phyloP scores from a whole-genome alignment of 2,888 invertebrate species.

The Papilio gigon region DNA sequence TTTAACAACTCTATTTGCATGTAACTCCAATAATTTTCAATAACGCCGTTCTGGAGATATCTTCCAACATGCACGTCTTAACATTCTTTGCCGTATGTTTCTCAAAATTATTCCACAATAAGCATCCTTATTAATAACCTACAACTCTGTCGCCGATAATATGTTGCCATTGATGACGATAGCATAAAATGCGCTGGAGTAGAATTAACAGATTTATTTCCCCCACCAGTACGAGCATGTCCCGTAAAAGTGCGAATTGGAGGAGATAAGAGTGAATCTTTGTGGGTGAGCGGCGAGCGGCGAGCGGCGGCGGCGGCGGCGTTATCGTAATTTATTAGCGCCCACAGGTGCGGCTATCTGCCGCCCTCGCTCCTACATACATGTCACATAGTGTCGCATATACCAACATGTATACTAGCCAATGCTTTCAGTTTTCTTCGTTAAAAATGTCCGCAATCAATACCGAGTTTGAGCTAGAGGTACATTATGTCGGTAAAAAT shows the following conservation, averaged over 20 bases:
- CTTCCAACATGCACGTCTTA: too few species aligned
- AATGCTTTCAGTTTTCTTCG: background rate
- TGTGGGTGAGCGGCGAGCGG: conserved; percentile 48
- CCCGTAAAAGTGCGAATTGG: conserved; percentile 50
- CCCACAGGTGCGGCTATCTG: conserved; percentile 52
- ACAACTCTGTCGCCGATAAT: too few species aligned
- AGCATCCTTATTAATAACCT: too few species aligned
- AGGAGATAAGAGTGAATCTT: conserved; percentile 59
- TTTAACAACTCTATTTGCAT: too few species aligned
- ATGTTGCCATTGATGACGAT: background rate
- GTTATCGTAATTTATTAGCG: conserved; percentile 63
- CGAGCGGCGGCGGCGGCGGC: conserved; percentile 50
- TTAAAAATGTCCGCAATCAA: background rate
- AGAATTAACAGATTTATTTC: conserved; percentile 18
- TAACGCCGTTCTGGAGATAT: too few species aligned
- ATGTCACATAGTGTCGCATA: conserved; percentile 1
- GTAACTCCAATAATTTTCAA: too few species aligned
- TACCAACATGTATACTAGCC: conserved; percentile 6
- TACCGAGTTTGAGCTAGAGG: background rate
- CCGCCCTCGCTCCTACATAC: conserved; percentile 12
- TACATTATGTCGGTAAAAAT: too few species aligned
- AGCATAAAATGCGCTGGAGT: background rate
- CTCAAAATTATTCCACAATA: too few species aligned
- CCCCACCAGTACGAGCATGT: conserved; percentile 1
- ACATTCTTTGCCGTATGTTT: too few species aligned